Conservation (phyloP, 2,797 vertebrate species). For the Acanthornis magna region DNA sequence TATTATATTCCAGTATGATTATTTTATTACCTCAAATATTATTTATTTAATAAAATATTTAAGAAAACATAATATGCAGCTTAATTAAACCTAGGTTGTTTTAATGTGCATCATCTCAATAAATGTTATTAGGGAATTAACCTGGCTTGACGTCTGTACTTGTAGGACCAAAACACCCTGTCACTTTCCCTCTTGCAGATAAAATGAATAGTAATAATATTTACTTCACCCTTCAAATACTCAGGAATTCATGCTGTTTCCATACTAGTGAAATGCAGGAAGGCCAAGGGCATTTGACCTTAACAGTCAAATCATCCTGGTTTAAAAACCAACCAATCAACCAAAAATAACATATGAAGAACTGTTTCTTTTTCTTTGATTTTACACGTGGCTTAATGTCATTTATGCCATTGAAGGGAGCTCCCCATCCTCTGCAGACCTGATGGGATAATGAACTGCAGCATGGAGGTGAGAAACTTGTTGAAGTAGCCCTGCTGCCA, state of each 20-base stretch:
- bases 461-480: background rate
- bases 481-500: background rate
- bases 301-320: background rate
- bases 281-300: background rate
- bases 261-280: background rate
- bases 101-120: background rate
- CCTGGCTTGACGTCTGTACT: background rate
- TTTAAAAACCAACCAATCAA: background rate
- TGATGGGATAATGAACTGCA: background rate
- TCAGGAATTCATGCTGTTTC: background rate
- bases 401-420: background rate
- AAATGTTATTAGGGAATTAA: background rate
- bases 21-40: background rate
- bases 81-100: background rate
- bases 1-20: background rate
- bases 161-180: background rate
- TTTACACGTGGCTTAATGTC: background rate
- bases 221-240: background rate
- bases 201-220: background rate
- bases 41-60: constrained; percentile 6
- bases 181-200: background rate
- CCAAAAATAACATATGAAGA: background rate
- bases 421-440: background rate
- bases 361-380: background rate
- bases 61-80: background rate